Conservation (phyloP, 2,113 vertebrate species). For the Eudyptes chrysolophus region DNA sequence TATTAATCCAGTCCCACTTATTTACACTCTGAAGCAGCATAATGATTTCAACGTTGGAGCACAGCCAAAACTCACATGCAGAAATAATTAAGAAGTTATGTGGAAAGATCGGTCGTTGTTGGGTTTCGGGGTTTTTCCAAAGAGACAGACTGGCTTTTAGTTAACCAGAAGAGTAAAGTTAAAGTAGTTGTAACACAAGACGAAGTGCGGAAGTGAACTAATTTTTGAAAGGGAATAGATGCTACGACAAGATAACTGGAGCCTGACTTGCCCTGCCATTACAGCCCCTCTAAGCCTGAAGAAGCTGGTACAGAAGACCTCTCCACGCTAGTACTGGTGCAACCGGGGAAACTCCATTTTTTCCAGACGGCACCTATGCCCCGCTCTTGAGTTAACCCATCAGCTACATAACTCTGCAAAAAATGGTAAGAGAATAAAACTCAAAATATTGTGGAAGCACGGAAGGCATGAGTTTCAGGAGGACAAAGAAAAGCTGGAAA, state of each 20-base stretch:
- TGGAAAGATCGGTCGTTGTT: background rate
- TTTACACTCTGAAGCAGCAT: constrained; percentile 56
- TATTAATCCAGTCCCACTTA: constrained; percentile 68
- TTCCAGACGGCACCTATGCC: background rate
- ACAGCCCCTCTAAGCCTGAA: background rate
- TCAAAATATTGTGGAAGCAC: background rate
- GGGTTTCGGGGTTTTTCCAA: constrained; percentile 5
- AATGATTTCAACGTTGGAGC: constrained; percentile 61
- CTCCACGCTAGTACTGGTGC: background rate
- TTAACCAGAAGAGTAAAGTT: background rate
- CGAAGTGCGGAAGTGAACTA: background rate
- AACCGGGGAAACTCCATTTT: background rate
- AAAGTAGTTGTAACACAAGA: background rate
- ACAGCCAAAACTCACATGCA: constrained; percentile 60
- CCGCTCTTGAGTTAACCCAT: background rate
- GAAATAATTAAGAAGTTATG: constrained; percentile 46
- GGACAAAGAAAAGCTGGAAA: background rate
- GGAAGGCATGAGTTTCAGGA: background rate
- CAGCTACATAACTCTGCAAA: background rate
- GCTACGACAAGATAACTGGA: background rate
- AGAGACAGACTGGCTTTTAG: constrained; percentile 1
- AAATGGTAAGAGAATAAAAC: background rate
- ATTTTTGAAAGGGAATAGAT: background rate
- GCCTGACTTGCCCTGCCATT: background rate
- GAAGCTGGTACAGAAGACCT: background rate